Conservation (phyloP, 2,888 invertebrate genomes). For the Drosophila quinaria region DNA sequence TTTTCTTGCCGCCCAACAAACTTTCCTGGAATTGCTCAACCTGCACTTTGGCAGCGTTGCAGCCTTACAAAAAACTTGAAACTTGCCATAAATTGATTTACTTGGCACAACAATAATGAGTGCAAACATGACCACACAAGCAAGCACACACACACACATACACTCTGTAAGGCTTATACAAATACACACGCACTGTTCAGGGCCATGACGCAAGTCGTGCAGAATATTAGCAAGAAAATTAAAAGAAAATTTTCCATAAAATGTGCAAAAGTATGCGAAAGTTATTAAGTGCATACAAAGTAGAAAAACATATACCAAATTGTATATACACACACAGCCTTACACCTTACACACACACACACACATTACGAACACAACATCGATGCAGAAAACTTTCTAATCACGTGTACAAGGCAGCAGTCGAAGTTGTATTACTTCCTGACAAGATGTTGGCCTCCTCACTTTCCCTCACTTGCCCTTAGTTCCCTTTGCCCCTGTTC, state of each 20-base stretch:
- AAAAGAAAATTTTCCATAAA: conserved; percentile 77
- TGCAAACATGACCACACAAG: conserved; percentile 56
- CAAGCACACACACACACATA: conserved; percentile 19
- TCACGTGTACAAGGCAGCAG: conserved; percentile 77
- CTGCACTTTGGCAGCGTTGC: conserved; percentile 49
- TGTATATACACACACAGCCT: conserved; percentile 24
- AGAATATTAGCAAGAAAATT: conserved; percentile 66
- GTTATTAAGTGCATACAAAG: conserved; percentile 81
- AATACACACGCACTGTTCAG: conserved; percentile 21
- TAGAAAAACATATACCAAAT: conserved; percentile 69
- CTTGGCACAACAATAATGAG: conserved; percentile 72
- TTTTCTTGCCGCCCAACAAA: conserved; percentile 28
- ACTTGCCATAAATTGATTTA: conserved; percentile 71
- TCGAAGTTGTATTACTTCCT: conserved; percentile 73
- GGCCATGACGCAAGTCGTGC: conserved; percentile 58
- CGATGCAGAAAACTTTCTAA: conserved; percentile 73
- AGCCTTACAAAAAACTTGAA: conserved; percentile 68
- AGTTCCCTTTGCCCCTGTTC: not conserved
- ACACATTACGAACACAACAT: conserved; percentile 40
- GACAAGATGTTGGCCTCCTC: conserved; percentile 53
- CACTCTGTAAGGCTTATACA: conserved; percentile 2
- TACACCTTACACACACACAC: conserved; percentile 14
- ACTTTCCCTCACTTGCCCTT: not conserved
- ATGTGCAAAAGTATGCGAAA: conserved; percentile 81
- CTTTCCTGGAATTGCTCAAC: conserved; percentile 31